Conservation (phyloP, 2,113 vertebrate species). For the Cromileptes altivelis region DNA sequence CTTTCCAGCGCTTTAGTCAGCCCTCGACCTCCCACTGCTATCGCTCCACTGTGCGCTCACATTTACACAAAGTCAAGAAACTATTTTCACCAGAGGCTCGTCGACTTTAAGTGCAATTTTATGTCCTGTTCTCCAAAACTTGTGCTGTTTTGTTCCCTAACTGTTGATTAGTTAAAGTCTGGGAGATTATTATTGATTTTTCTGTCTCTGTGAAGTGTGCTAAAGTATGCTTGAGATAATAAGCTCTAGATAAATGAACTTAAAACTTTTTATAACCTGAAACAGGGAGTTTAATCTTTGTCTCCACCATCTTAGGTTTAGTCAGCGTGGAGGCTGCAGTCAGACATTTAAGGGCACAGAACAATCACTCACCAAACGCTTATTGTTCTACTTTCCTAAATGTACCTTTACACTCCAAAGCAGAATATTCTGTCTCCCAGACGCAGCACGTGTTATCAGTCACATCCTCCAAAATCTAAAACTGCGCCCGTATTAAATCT, state of each 20-base stretch:
- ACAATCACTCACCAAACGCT: background rate
- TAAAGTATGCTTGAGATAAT: background rate
- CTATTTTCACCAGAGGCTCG: slow-evolving; percentile 7
- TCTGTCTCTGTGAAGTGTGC: background rate
- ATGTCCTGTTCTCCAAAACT: background rate
- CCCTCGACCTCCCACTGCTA: slow-evolving; percentile 54
- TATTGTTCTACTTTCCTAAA: background rate
- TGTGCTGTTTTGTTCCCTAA: background rate
- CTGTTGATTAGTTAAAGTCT: background rate
- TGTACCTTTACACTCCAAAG: background rate
- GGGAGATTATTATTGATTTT: slow-evolving; percentile 7
- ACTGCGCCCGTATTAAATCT: too few relatives aligned
- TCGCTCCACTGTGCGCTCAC: slow-evolving; percentile 52
- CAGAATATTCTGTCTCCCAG: background rate
- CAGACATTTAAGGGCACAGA: background rate
- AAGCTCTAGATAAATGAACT: background rate
- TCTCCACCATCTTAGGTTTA: background rate
- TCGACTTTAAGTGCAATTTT: background rate
- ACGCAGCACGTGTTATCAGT: background rate
- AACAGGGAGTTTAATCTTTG: background rate
- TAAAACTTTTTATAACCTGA: background rate
- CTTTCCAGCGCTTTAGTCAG: slow-evolving; percentile 63
- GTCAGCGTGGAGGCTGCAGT: background rate
- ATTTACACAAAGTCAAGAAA: slow-evolving; percentile 44
- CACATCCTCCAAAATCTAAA: background rate